These are phyloP conservation scores for Halcyon senegalensis DNA, from an alignment of 2,113 vertebrate genomes.

Conservation along the genomic window DNA sequence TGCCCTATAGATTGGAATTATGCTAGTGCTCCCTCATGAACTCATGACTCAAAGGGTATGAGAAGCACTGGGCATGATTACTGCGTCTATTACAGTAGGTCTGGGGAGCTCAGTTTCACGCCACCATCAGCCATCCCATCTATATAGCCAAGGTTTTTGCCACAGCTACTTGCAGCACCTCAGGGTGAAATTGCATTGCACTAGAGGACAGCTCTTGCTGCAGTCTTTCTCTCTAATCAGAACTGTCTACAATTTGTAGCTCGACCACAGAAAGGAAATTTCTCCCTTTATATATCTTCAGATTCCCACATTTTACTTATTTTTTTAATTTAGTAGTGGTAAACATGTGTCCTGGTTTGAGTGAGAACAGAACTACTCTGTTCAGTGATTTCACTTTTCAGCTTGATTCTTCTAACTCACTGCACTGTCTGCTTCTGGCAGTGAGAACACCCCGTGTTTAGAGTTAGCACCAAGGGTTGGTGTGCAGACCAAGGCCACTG, in stretches of 20 bases:
- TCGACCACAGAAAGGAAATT: background rate
- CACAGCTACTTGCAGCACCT: background rate
- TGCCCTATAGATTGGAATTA: background rate
- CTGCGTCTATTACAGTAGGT: background rate
- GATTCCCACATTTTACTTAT: background rate
- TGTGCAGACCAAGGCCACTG: no score
- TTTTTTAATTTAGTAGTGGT: background rate
- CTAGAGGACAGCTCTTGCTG: background rate
- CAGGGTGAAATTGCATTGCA: background rate
- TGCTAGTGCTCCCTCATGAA: background rate
- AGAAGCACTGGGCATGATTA: background rate
- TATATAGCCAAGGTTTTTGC: background rate
- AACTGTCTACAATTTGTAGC: background rate
- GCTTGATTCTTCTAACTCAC: no score
- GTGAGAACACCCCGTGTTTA: no score
- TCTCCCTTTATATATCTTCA: background rate
- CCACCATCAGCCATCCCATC: background rate
- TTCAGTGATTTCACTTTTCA: no score
- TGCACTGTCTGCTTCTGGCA: no score
- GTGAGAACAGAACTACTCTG: no score
- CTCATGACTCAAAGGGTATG: background rate
- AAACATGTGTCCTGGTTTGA: background rate
- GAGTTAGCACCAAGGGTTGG: no score
- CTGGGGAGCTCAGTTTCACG: background rate
- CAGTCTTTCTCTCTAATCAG: background rate